These are phyloP conservation scores for Cnemophilus loriae DNA, from an alignment of 2,113 vertebrate genomes.

Conservation along the genomic window DNA sequence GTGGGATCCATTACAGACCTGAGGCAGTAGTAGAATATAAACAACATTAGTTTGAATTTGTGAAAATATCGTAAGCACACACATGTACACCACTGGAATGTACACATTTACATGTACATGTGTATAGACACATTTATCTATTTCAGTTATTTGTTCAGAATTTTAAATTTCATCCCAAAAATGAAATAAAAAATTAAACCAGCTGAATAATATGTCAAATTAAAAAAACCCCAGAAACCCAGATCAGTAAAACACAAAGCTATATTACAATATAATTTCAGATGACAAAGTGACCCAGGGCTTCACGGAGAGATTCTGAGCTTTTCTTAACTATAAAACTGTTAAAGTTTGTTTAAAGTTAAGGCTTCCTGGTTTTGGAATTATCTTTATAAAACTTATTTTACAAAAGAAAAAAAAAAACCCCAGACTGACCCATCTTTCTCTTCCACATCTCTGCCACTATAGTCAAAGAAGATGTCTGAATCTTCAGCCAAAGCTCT, in stretches of 20 bases:
- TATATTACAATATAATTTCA: not conserved
- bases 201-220: not conserved
- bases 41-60: not conserved
- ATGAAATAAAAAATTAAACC: not conserved
- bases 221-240: not conserved
- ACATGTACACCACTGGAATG: fast-evolving
- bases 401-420: not conserved
- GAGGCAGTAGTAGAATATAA: not conserved
- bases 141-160: not conserved
- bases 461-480: constrained; percentile 95
- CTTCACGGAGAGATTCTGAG: not conserved
- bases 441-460: constrained; percentile 88
- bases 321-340: not conserved
- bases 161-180: not conserved
- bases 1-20: not conserved
- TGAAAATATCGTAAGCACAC: not conserved
- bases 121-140: not conserved
- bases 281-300: not conserved
- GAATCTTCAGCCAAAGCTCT: constrained; percentile 91
- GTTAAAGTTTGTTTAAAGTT: not conserved
- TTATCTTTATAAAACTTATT: not conserved
- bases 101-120: not conserved
- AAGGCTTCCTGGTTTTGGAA: not conserved
- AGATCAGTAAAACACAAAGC: not conserved
- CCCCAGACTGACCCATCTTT: constrained; percentile 87